phyloP scores from a whole-genome alignment of 23 tunicate genomes.

The Oikopleura vanhoeffeni region DNA sequence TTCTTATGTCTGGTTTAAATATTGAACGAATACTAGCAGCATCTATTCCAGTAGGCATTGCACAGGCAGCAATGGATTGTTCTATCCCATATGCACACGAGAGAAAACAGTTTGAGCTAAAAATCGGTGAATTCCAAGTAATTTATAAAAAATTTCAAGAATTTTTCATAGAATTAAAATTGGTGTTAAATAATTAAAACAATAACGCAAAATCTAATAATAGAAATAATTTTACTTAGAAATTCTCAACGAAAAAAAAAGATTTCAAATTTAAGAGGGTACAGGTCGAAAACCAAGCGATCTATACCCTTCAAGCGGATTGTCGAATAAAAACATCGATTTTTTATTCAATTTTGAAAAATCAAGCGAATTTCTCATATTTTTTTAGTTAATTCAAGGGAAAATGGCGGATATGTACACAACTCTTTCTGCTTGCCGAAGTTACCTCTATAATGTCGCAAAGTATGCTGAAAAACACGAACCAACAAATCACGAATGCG shows the following conservation, averaged over 20 bases:
- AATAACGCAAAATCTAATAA: too few relatives aligned
- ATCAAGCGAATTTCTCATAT: too few relatives aligned
- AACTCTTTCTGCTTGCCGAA: slow-evolving; percentile 11
- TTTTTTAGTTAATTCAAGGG: slow-evolving; percentile 34
- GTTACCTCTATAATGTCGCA: slow-evolving; percentile 18
- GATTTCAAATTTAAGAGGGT: too few relatives aligned
- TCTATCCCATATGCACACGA: slow-evolving; percentile 22
- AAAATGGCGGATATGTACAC: slow-evolving; percentile 33
- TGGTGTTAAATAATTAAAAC: too few relatives aligned
- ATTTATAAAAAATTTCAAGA: too few relatives aligned
- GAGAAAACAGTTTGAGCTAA: slow-evolving; percentile 21
- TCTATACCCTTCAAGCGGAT: too few relatives aligned
- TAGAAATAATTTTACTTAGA: too few relatives aligned
- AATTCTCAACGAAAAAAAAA: too few relatives aligned
- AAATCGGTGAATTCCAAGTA: slow-evolving; percentile 23
- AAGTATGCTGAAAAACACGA: slow-evolving; percentile 18
- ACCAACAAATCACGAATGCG: slow-evolving; percentile 17
- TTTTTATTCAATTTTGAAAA: too few relatives aligned
- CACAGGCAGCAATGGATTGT: slow-evolving; percentile 18
- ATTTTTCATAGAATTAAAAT: too few relatives aligned
- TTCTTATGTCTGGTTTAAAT: slow-evolving; percentile 21
- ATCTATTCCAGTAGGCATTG: slow-evolving; percentile 18
- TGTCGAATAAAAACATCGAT: too few relatives aligned
- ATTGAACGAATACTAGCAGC: slow-evolving; percentile 25
- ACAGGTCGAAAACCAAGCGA: too few relatives aligned